Conservation (phyloP, 2,113 vertebrate species). For the Ahaetulla prasina region DNA sequence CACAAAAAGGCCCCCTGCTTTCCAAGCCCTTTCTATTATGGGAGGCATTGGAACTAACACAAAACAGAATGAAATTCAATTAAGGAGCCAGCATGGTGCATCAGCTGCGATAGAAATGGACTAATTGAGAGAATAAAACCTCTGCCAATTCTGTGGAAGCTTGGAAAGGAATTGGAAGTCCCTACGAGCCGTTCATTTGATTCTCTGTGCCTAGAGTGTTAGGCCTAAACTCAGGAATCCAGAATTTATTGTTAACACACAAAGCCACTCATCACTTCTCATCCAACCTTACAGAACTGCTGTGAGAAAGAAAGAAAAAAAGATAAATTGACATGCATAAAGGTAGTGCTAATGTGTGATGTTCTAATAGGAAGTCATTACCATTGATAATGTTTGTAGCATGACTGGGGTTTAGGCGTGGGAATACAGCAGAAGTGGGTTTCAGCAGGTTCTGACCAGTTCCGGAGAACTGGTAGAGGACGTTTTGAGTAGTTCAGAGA, state of each 20-base stretch:
- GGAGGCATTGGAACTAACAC: neutral
- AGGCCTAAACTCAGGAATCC: neutral
- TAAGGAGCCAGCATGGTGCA: neutral
- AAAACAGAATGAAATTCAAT: neutral
- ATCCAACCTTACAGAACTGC: neutral
- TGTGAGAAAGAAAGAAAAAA: neutral
- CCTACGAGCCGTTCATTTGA: neutral
- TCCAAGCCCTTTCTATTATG: slow-evolving; percentile 8
- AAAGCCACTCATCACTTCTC: neutral
- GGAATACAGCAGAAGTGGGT: no score
- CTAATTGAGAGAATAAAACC: neutral
- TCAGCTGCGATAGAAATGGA: neutral
- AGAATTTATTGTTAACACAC: neutral
- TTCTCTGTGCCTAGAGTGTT: neutral
- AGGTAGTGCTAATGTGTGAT: neutral
- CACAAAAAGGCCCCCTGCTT: neutral
- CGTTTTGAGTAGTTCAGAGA: no score
- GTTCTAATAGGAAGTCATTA: neutral
- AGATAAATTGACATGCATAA: neutral
- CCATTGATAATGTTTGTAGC: neutral
- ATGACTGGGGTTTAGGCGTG: no score
- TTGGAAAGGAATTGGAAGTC: neutral
- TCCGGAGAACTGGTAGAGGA: no score
- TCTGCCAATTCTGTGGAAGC: neutral
- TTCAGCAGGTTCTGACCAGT: no score